Evolutionary conservation across 2,113 vertebrate species (phyloP).

Genomic region (human (Homo sapiens)): DNA sequence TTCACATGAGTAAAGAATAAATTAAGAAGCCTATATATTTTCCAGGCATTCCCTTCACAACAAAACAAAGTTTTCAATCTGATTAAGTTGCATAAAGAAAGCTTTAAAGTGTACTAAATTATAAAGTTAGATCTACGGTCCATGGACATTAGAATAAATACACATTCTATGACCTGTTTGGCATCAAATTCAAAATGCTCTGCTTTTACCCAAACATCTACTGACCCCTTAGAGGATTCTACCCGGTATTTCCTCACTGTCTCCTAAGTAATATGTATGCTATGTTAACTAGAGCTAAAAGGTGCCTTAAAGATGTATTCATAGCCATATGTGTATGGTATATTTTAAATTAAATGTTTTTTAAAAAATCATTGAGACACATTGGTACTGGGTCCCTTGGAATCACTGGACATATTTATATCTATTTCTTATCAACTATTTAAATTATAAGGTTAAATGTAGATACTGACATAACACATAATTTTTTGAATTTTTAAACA

Average conservation of each 20-base stretch:
- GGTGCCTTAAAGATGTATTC: neutral
- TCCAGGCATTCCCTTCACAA: neutral
- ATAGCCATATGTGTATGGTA: neutral
- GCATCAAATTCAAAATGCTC: neutral
- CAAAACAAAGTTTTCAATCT: neutral
- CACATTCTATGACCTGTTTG: neutral
- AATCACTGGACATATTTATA: neutral
- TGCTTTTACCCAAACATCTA: neutral
- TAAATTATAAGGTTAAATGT: neutral
- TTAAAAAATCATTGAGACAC: neutral
- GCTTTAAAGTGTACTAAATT: neutral
- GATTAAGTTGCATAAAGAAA: neutral
- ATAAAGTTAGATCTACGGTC: neutral
- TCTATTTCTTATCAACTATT: neutral
- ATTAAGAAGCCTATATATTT: neutral
- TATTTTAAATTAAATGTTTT: neutral
- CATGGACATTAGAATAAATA: neutral
- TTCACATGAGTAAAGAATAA: neutral
- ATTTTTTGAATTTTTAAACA: neutral
- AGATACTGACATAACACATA: neutral
- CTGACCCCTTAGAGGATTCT: neutral
- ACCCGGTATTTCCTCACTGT: neutral
- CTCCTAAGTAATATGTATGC: neutral
- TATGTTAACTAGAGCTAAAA: neutral
- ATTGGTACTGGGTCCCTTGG: neutral